These are phyloP conservation scores for Lagopus muta DNA, from an alignment of 2,113 vertebrate species.

Conservation along the genomic window DNA sequence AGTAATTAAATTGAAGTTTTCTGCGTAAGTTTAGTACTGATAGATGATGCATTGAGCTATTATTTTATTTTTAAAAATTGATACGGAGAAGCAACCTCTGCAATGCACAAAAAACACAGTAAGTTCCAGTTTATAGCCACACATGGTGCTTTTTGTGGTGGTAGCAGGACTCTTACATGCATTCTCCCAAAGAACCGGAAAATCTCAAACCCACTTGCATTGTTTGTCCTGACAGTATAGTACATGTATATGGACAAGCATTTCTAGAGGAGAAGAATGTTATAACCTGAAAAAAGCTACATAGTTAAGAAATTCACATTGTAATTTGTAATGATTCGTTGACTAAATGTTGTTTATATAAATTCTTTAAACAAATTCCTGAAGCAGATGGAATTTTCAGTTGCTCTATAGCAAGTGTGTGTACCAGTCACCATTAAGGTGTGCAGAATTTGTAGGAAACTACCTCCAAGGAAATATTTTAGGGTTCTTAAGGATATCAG, in stretches of 20 bases:
- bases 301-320: background rate
- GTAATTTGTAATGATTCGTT: background rate
- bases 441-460: background rate
- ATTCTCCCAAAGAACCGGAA: background rate
- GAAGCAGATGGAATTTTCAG: background rate
- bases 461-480: background rate
- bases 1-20: background rate
- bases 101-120: background rate
- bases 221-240: background rate
- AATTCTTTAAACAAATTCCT: background rate
- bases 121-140: background rate
- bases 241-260: background rate
- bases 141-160: background rate
- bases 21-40: background rate
- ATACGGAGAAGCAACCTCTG: background rate
- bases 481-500: background rate
- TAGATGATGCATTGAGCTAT: background rate
- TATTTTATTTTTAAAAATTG: background rate
- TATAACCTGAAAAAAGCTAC: background rate
- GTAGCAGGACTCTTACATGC: background rate
- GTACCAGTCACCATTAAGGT: background rate
- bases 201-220: background rate
- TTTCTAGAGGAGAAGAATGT: background rate
- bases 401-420: rapidly evolving
- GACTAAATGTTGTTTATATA: background rate